Evolutionary conservation across 2,888 invertebrate species (phyloP), one percentile per base, ranked within the genome.

Genomic region (Latrodectus hesperus): DNA sequence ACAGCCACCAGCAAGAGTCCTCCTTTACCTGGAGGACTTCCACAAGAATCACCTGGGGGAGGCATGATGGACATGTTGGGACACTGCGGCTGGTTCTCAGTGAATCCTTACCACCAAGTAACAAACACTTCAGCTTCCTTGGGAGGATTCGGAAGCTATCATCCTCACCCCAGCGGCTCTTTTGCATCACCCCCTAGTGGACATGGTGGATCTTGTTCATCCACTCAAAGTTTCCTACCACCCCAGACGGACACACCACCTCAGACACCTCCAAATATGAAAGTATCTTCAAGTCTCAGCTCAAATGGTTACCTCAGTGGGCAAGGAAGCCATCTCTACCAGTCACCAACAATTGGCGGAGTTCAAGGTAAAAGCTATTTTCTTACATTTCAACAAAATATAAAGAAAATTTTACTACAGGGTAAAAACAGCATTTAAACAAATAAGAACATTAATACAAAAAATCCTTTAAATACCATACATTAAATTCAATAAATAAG

Each of bases 1-100:
- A 97, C 97, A 90, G 97, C 97, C 77, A 97, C 97, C 75, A 97
- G 97, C 93, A 97, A 97, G 93, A 97, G 97, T 78, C 97, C 97
- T 8, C 96, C 96, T 76, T 96, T 96, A 49, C 82, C 81, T 9
- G 64, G 55, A 14, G 60, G 72, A 10, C 22, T 51, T 17, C 91
- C 88, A 90, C 71, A 82, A 70, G 72, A 89, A 83, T 52, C 64
- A 12, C 55, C 75, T 94, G 93, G 89, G 93, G 93, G 90, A 92
- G 92, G 81, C 91, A 83, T 84, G 79, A 67, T 84, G 79, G 88
- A 77, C 74, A 81, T 83, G 83, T 38, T 82, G 52, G 82, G 84
- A 78, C 81, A 87, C 70, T 79, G 88, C 64, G 81, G 84, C 9
- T 88, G 87, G 84, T 89, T 84, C 60, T 88, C 88, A 26, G 84